Percentiles rank a stretch among this genome's conserved stretches.
phyloP scores from a whole-genome alignment of 2,797 vertebrate genomes.

The Darevskia mixta region DNA sequence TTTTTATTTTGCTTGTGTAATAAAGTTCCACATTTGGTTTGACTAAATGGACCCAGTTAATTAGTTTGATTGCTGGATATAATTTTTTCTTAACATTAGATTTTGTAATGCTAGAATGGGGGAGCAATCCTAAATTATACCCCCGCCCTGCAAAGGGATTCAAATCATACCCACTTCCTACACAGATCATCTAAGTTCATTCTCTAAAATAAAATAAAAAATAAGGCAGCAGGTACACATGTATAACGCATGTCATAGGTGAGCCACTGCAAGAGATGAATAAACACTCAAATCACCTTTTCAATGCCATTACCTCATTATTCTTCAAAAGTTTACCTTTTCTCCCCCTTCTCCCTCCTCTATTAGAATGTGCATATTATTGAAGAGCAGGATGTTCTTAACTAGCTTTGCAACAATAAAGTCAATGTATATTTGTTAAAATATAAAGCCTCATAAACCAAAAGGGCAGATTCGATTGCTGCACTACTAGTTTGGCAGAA shows the following conservation, averaged over 20 bases:
- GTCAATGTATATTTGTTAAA: not conserved
- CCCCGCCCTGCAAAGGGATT: slow-evolving; percentile 53
- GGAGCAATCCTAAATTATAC: slow-evolving; percentile 33
- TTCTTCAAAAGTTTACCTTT: accelerated
- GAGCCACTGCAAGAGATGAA: slow-evolving; percentile 77
- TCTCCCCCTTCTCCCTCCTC: not conserved
- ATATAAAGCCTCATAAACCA: not conserved
- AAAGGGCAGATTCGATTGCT: not conserved
- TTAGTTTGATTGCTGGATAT: slow-evolving; percentile 62
- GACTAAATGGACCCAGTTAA: slow-evolving; percentile 63
- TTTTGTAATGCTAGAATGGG: slow-evolving; percentile 18
- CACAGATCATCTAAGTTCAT: slow-evolving; percentile 38
- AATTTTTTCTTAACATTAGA: slow-evolving; percentile 22
- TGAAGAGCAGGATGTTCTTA: not conserved
- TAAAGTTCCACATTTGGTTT: slow-evolving; percentile 71
- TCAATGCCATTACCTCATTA: slow-evolving; percentile 35
- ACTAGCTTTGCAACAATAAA: not conserved
- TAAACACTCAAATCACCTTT: slow-evolving; percentile 63
- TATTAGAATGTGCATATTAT: not conserved
- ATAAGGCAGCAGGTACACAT: slow-evolving; percentile 85
- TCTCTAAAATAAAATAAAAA: slow-evolving; percentile 78
- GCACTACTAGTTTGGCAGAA: not conserved
- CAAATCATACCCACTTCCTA: slow-evolving; percentile 77
- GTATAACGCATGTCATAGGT: slow-evolving; percentile 70
- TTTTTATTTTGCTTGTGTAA: slow-evolving; percentile 68